These are phyloP conservation scores for Drosophila subsilvestris DNA, from an alignment of 2,888 invertebrate species.

Conservation along the genomic window DNA sequence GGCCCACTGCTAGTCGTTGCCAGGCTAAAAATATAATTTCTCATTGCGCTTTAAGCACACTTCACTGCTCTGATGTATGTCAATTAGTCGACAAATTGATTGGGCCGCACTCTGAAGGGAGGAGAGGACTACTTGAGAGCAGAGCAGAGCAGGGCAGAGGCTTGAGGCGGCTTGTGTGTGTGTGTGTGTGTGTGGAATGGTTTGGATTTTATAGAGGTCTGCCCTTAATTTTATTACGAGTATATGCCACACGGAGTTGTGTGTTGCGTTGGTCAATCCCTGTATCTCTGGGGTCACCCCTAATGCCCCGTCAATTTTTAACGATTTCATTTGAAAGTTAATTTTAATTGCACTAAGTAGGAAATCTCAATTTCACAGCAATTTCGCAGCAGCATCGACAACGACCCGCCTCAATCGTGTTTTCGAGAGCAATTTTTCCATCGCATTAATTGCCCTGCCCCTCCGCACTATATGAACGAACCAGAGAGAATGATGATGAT, in stretches of 20 bases:
- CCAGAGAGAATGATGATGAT: background rate
- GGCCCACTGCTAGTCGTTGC: slow-evolving; percentile 4
- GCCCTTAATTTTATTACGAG: slow-evolving; percentile 9
- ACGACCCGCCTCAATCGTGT: slow-evolving; percentile 38
- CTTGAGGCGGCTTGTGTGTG: slow-evolving; percentile 2
- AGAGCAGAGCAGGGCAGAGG: background rate
- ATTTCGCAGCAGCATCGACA: slow-evolving; percentile 57
- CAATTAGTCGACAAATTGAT: slow-evolving; percentile 75
- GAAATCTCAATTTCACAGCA: slow-evolving; percentile 77
- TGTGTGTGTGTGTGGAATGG: slow-evolving; percentile 2
- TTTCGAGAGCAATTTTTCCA: slow-evolving; percentile 55
- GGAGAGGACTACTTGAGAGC: slow-evolving; percentile 2
- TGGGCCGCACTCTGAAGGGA: slow-evolving; percentile 48
- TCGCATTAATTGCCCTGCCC: slow-evolving; percentile 53
- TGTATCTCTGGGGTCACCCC: slow-evolving; percentile 31
- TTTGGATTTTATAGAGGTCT: background rate
- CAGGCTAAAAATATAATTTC: slow-evolving; percentile 61
- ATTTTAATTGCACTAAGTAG: slow-evolving; percentile 78
- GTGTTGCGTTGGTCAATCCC: slow-evolving; percentile 37
- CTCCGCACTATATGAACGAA: background rate
- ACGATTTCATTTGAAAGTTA: slow-evolving; percentile 63
- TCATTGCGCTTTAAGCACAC: slow-evolving; percentile 65
- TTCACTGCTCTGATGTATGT: slow-evolving; percentile 58
- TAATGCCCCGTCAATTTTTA: slow-evolving; percentile 44
- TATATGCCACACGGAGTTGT: slow-evolving; percentile 19